Evolutionary conservation across 2,113 vertebrate genomes (phyloP).

Genomic region (Gambusia holbrooki): DNA sequence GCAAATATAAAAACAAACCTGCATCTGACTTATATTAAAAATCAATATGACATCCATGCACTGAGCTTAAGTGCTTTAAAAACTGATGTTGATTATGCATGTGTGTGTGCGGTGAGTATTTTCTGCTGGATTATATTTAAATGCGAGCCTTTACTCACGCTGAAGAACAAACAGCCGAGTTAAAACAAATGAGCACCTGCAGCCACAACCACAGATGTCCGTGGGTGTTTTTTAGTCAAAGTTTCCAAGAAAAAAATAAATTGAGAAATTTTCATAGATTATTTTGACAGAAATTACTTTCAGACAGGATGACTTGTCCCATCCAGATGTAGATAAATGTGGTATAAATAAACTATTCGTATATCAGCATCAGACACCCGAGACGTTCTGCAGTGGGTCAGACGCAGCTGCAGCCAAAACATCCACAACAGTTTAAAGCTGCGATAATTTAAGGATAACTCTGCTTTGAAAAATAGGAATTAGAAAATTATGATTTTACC

Average conservation of each 20-base stretch:
- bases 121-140: conserved; percentile 67
- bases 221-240: conserved; percentile 64
- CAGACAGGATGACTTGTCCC: conserved; percentile 57
- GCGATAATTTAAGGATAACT: neutral
- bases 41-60: neutral
- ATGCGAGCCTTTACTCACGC: conserved; percentile 43
- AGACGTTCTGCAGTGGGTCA: neutral
- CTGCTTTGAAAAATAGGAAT: neutral
- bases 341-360: conserved; percentile 41
- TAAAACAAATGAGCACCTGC: conserved; percentile 84
- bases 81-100: neutral
- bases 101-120: conserved; percentile 26
- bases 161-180: conserved; percentile 61
- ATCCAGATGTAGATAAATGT: conserved; percentile 52
- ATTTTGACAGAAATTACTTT: conserved; percentile 72
- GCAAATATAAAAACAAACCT: neutral
- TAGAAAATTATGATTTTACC: neutral
- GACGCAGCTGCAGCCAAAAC: neutral
- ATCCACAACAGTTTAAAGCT: neutral
- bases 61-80: neutral
- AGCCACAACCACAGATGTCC: conserved; percentile 74
- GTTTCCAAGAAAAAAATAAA: conserved; percentile 63
- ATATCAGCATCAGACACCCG: conserved; percentile 1
- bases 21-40: neutral
- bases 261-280: conserved; percentile 70